phyloP scores from a whole-genome alignment of 2,888 invertebrate species.

The Xiphydria camelus region DNA sequence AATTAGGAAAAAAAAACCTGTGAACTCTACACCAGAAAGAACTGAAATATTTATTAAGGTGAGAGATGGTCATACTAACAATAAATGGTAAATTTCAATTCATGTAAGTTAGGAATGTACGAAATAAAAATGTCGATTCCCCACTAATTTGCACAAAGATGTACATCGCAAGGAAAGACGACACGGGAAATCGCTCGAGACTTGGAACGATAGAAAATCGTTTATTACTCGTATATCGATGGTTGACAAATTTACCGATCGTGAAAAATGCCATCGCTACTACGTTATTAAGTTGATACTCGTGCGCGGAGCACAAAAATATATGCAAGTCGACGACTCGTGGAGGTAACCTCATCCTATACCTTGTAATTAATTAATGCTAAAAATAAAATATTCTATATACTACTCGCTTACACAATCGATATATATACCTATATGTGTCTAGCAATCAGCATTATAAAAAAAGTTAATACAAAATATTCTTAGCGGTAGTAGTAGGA shows the following conservation, averaged over 20 bases:
- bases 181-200: constrained; percentile 1
- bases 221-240: constrained; percentile 23
- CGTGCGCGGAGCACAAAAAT: background rate
- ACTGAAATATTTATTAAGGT: too few species aligned
- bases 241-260: constrained; percentile 3
- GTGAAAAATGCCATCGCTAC: constrained; percentile 1
- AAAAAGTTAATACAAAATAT: constrained; percentile 2
- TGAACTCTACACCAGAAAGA: too few species aligned
- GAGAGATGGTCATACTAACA: too few species aligned
- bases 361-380: background rate
- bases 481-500: constrained; percentile 1
- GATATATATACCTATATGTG: constrained; percentile 5
- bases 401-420: constrained; percentile 3
- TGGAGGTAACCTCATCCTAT: constrained; percentile 11
- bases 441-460: background rate
- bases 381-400: constrained; percentile 6
- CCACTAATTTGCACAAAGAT: too few species aligned
- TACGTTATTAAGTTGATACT: background rate
- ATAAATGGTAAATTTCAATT: too few species aligned
- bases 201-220: constrained; percentile 19
- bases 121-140: too few species aligned
- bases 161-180: background rate
- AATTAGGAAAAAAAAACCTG: too few species aligned
- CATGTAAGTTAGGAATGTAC: too few species aligned
- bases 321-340: constrained; percentile 11